These are phyloP conservation scores for Gymnorhina tibicen DNA, from an alignment of 2,113 vertebrate species.

Conservation along the genomic window DNA sequence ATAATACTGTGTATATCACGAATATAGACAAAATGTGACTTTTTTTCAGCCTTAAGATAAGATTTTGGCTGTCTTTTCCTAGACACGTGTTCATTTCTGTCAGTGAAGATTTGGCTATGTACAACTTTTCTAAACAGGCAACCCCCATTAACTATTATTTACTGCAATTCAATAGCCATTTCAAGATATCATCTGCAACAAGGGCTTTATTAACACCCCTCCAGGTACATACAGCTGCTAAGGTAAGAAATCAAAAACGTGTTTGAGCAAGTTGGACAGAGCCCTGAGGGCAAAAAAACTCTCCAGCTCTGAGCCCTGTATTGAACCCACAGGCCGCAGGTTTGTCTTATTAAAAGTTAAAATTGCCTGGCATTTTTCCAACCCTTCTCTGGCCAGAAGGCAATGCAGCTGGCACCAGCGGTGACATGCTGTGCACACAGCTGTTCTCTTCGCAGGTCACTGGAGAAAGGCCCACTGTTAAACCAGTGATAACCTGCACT, in stretches of 20 bases:
- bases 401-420: neutral
- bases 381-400: neutral
- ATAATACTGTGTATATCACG: neutral
- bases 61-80: neutral
- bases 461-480: neutral
- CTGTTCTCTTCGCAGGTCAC: neutral
- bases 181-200: neutral
- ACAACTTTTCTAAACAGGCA: neutral
- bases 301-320: neutral
- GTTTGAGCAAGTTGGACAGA: neutral
- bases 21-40: neutral
- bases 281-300: neutral
- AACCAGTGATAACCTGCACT: neutral
- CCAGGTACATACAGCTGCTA: neutral
- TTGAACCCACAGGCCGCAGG: neutral
- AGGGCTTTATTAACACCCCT: neutral
- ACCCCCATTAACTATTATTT: neutral
- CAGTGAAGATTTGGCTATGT: neutral
- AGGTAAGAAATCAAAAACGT: neutral
- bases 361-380: neutral
- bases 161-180: neutral
- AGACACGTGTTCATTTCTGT: neutral
- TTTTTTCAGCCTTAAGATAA: neutral
- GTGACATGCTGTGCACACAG: neutral
- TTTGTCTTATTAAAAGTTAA: slow-evolving; percentile 1